These are phyloP conservation scores for Anhinga rufa DNA, from an alignment of 2,113 vertebrate species.

Conservation along the genomic window DNA sequence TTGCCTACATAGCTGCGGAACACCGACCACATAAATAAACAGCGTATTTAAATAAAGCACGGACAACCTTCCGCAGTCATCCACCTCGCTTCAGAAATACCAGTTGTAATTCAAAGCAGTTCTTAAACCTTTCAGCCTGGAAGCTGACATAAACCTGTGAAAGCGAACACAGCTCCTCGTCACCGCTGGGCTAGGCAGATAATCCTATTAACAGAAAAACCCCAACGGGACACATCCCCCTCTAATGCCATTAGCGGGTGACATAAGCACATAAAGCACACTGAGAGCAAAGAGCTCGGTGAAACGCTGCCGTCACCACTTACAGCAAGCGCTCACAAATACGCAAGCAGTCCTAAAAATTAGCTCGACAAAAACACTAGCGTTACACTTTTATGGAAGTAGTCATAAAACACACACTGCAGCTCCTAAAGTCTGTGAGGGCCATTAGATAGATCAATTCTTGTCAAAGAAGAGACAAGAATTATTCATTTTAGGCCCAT, in stretches of 20 bases:
- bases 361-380: not conserved
- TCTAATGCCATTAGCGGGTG: not conserved
- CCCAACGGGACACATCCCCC: not conserved
- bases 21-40: not conserved
- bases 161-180: not conserved
- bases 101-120: not conserved
- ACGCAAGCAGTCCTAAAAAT: rapidly evolving
- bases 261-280: not conserved
- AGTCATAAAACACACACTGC: not conserved
- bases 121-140: not conserved
- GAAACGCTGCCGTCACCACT: not conserved
- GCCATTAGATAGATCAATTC: not conserved
- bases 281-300: not conserved
- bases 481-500: too few relatives aligned
- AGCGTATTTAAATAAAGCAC: not conserved
- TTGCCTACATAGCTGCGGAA: not conserved
- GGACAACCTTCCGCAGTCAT: not conserved
- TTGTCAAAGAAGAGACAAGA: not conserved
- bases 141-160: not conserved
- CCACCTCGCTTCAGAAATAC: not conserved
- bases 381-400: not conserved
- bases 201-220: not conserved
- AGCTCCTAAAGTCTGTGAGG: not conserved
- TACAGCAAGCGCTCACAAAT: not conserved
- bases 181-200: not conserved